A percentile compares a stretch with the other conserved stretches of the same genome.
phyloP scores from a whole-genome alignment of 2,113 vertebrate genomes.

The Gopherus evgoodei region DNA sequence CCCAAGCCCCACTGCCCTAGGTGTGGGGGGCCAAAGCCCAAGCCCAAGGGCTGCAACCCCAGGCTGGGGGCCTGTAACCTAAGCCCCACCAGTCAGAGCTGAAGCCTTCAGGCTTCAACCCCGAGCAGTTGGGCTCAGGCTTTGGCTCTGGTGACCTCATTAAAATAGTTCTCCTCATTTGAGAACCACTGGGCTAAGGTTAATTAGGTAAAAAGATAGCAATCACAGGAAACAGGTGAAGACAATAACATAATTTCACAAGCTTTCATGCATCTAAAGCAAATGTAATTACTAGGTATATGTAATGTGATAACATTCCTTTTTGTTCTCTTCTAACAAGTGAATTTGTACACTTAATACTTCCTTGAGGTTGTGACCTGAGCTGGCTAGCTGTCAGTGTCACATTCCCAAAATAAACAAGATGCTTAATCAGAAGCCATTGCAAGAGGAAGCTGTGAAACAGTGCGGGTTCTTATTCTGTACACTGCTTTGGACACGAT shows the following conservation, averaged over 20 bases:
- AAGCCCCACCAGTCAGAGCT: too few relatives aligned
- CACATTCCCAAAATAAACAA: not conserved
- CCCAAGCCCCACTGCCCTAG: too few relatives aligned
- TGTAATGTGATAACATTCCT: not conserved
- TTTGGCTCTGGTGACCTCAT: too few relatives aligned
- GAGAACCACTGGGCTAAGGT: too few relatives aligned
- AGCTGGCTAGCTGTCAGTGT: not conserved
- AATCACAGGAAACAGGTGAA: not conserved
- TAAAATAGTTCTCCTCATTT: too few relatives aligned
- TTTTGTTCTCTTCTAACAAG: not conserved
- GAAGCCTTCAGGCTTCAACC: too few relatives aligned
- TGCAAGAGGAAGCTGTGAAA: not conserved
- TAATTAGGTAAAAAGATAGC: not conserved
- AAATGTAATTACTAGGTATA: not conserved
- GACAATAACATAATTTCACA: not conserved
- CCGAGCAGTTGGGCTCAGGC: too few relatives aligned
- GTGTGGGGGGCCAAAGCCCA: too few relatives aligned
- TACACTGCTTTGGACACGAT: accelerated
- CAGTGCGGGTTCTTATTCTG: accelerated
- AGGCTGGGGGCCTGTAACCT: too few relatives aligned
- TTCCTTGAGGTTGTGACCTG: not conserved
- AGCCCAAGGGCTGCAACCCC: too few relatives aligned
- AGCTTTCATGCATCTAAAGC: not conserved
- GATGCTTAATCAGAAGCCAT: not conserved
- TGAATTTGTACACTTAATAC: too few relatives aligned